These are phyloP conservation scores for Pachyuromys duprasi DNA, from an alignment of 2,797 vertebrate genomes.

Conservation along the genomic window DNA sequence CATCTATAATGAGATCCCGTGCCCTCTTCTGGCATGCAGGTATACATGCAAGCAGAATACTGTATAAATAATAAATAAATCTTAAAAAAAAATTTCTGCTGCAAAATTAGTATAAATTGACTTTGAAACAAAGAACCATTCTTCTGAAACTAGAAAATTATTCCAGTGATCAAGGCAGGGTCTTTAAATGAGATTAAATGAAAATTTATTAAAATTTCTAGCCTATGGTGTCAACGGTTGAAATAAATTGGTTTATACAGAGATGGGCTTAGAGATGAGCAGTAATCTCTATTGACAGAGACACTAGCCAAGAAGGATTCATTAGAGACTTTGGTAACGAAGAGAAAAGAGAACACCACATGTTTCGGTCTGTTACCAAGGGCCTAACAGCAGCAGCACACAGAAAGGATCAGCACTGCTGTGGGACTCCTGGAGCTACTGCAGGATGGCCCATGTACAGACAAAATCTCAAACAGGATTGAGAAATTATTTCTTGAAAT, in stretches of 20 bases:
- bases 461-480: constrained; percentile 30
- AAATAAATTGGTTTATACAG: background rate
- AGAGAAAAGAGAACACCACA: background rate
- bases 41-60: too few relatives aligned
- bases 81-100: background rate
- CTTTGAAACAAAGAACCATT: constrained; percentile 39
- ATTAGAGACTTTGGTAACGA: constrained; percentile 43
- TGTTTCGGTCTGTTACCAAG: background rate
- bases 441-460: constrained; percentile 16
- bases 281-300: constrained; percentile 48
- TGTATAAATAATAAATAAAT: too few relatives aligned
- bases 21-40: too few relatives aligned
- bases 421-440: background rate
- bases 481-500: constrained; percentile 44
- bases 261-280: constrained; percentile 19
- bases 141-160: constrained; percentile 55
- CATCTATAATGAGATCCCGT: too few relatives aligned
- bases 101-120: constrained; percentile 51
- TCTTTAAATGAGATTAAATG: background rate
- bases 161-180: constrained; percentile 22
- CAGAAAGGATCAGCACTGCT: background rate
- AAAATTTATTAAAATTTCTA: constrained; percentile 48
- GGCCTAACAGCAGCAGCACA: background rate
- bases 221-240: constrained; percentile 24
- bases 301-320: constrained; percentile 44